A percentile compares a stretch with the other conserved stretches of the same genome.
phyloP scores from a whole-genome alignment of 2,888 invertebrate species.

The Pantelozetes paolii region DNA sequence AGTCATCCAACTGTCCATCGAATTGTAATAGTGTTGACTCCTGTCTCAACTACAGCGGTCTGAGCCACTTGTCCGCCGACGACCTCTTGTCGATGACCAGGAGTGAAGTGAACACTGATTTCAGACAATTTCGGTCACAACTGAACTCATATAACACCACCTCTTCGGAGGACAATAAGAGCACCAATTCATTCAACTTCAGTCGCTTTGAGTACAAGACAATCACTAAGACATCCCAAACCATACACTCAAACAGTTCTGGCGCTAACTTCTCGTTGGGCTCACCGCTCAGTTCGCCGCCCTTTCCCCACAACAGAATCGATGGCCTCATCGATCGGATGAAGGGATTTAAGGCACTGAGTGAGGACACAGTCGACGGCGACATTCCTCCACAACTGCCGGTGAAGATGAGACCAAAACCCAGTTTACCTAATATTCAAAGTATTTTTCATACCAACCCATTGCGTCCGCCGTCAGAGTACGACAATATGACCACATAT shows the following conservation, averaged over 20 bases:
- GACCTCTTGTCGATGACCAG: slow-evolving; percentile 17
- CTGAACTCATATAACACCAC: slow-evolving; percentile 17
- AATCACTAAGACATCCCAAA: not conserved
- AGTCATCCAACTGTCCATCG: slow-evolving; percentile 7
- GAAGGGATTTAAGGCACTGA: not conserved
- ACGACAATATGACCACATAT: slow-evolving; percentile 20
- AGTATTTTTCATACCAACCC: slow-evolving; percentile 2
- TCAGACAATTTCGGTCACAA: not conserved
- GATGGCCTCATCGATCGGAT: not conserved
- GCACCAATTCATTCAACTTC: slow-evolving; percentile 8
- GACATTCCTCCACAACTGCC: slow-evolving; percentile 8
- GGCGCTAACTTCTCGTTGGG: not conserved
- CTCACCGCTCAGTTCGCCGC: slow-evolving; percentile 7
- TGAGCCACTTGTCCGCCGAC: slow-evolving; percentile 25
- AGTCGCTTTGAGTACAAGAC: slow-evolving; percentile 7
- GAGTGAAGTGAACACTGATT: not conserved
- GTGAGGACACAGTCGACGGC: slow-evolving; percentile 31
- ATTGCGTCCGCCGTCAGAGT: slow-evolving; percentile 10
- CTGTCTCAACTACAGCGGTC: slow-evolving; percentile 23
- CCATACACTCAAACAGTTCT: not conserved
- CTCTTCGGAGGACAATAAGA: not conserved
- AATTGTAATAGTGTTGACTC: slow-evolving; percentile 14
- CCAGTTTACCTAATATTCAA: not conserved
- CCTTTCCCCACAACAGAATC: not conserved
- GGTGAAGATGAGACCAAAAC: slow-evolving; percentile 25